Conservation (phyloP, 2,113 vertebrate species). For the Philantomba maxwellii region DNA sequence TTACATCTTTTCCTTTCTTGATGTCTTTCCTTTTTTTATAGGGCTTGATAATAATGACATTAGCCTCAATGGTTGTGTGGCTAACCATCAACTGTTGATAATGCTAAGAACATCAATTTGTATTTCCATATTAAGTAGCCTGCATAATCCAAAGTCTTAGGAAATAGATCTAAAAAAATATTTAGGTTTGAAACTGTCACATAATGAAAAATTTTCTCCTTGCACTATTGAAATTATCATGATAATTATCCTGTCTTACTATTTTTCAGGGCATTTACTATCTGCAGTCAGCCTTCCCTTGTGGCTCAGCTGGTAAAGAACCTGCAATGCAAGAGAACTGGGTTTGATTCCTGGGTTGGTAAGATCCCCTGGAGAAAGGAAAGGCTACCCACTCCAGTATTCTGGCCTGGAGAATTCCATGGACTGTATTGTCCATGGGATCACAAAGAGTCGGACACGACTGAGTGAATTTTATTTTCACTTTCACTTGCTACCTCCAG, state of each 20-base stretch:
- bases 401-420: not conserved
- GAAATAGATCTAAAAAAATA: not conserved
- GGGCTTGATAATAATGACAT: not conserved
- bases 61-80: not conserved
- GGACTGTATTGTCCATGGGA: not conserved
- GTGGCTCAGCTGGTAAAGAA: not conserved
- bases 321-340: not conserved
- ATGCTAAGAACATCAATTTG: not conserved
- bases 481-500: not conserved
- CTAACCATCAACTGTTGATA: not conserved
- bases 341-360: not conserved
- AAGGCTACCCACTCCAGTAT: not conserved
- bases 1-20: not conserved
- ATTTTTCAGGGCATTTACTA: not conserved
- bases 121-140: not conserved
- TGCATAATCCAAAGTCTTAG: not conserved
- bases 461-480: not conserved
- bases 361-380: not conserved
- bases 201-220: not conserved
- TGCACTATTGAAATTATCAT: not conserved
- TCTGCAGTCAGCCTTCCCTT: not conserved
- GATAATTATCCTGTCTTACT: not conserved
- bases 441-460: not conserved
- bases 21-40: not conserved
- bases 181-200: not conserved